These are phyloP conservation scores for Dryobota labecula DNA, from an alignment of 2,888 invertebrate genomes.

Conservation along the genomic window DNA sequence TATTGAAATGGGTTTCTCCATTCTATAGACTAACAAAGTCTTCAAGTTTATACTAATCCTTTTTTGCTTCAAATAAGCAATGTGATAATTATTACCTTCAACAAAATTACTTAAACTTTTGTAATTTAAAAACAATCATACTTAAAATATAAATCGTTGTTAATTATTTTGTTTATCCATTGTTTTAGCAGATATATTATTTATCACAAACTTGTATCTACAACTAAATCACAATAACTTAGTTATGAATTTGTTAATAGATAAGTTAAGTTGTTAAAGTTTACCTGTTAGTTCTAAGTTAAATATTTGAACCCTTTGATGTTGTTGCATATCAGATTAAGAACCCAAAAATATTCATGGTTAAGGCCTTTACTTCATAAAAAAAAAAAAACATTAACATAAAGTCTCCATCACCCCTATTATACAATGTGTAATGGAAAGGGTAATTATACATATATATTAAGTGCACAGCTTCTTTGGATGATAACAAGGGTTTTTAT, in stretches of 20 bases:
- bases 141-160: not conserved
- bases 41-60: not conserved
- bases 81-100: not conserved
- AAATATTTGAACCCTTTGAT: constrained; percentile 19
- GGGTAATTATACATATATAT: too few relatives aligned
- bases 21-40: not conserved
- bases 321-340: constrained; percentile 23
- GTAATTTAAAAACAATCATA: not conserved
- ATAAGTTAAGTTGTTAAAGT: constrained; percentile 46
- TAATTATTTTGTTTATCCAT: constrained; percentile 14
- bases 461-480: too few relatives aligned
- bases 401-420: not conserved
- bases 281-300: constrained; percentile 42
- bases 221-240: constrained; percentile 40
- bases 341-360: constrained; percentile 11
- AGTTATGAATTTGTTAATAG: constrained; percentile 39
- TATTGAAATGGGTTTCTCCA: not conserved
- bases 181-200: constrained; percentile 21
- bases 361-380: not conserved
- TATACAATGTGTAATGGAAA: too few relatives aligned
- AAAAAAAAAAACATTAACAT: not conserved
- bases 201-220: constrained; percentile 39
- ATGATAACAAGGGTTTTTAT: too few relatives aligned
- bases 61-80: not conserved
- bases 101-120: not conserved